Evolutionary conservation across 1,140 invertebrate genomes (phyloP).

Genomic region (Trichonephila clavipes): DNA sequence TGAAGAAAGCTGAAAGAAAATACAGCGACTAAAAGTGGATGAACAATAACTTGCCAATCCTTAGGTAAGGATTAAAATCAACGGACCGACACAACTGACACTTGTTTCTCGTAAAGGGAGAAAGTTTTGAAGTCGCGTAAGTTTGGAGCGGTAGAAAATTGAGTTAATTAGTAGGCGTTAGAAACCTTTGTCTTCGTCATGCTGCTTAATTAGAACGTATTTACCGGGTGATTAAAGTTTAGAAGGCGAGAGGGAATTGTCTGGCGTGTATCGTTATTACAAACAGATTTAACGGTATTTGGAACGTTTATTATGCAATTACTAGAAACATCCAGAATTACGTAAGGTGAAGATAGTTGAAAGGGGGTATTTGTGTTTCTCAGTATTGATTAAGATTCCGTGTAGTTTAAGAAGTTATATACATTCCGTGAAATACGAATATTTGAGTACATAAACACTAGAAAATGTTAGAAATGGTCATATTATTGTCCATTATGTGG

Average conservation of each 20-base stretch:
- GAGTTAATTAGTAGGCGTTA: slow-evolving; percentile 27
- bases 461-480: too few relatives aligned
- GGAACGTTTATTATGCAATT: slow-evolving; percentile 30
- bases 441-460: too few relatives aligned
- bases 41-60: not conserved
- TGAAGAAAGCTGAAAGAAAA: not conserved
- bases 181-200: slow-evolving; percentile 34
- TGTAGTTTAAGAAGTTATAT: too few relatives aligned
- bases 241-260: not conserved
- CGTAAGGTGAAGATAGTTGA: not conserved
- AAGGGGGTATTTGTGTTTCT: not conserved
- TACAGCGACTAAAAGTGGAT: not conserved
- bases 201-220: slow-evolving; percentile 14
- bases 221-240: slow-evolving; percentile 25
- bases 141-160: slow-evolving; percentile 17
- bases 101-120: slow-evolving; percentile 14
- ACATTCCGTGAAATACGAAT: too few relatives aligned
- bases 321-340: not conserved
- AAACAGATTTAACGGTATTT: not conserved
- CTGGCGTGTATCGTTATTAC: slow-evolving; percentile 17
- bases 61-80: not conserved
- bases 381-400: too few relatives aligned
- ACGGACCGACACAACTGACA: slow-evolving; percentile 20
- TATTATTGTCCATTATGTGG: too few relatives aligned
- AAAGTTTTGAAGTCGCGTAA: slow-evolving; percentile 32